Evolutionary conservation across 2,888 invertebrate genomes (phyloP).

Genomic region (Muscina levida): DNA sequence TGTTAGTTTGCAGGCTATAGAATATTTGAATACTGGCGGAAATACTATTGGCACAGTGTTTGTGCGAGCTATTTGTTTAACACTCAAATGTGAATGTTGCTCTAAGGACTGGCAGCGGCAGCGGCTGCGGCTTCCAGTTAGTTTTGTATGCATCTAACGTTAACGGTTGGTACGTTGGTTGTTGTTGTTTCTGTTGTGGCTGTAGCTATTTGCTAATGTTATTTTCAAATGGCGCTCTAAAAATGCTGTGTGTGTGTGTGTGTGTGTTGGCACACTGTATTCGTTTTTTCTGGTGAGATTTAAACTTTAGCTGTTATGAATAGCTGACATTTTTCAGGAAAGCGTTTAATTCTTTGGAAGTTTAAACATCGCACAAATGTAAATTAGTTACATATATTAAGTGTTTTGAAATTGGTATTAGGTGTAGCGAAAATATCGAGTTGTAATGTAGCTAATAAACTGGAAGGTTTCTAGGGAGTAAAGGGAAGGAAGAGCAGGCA

Average conservation of each 20-base stretch:
- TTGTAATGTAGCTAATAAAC: no score
- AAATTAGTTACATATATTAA: no score
- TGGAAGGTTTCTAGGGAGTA: no score
- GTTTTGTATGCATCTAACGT: constrained; percentile 36
- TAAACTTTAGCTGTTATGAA: background rate
- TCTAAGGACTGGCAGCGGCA: no score
- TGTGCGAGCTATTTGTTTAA: background rate
- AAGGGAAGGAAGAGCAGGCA: no score
- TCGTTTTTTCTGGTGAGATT: background rate
- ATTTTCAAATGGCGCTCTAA: background rate
- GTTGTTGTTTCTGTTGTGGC: background rate
- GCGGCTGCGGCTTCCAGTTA: constrained; percentile 1
- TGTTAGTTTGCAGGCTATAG: constrained; percentile 48
- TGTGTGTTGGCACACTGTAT: no score
- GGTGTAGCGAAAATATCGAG: no score
- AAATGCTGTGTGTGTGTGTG: no score
- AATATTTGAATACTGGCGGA: constrained; percentile 61
- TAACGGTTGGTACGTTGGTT: background rate
- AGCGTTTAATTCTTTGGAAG: no score
- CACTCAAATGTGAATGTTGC: background rate
- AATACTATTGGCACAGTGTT: constrained; percentile 48
- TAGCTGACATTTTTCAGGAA: background rate
- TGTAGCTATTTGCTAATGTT: constrained; percentile 29
- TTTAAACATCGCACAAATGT: no score
- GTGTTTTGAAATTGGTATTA: no score